phyloP scores from a whole-genome alignment of 2,797 vertebrate species.

The Tangara arthus region DNA sequence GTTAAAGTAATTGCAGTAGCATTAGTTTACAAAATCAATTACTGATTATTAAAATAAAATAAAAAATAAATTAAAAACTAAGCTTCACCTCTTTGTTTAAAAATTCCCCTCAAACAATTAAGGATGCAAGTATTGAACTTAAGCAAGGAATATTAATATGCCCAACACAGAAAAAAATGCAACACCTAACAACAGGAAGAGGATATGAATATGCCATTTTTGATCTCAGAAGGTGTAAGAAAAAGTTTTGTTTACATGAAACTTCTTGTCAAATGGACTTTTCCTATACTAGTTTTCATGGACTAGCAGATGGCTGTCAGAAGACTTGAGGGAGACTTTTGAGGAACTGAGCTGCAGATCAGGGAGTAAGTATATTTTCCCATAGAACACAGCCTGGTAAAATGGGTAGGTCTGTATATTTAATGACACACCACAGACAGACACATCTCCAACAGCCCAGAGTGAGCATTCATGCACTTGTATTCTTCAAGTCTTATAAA shows the following conservation, averaged over 20 bases:
- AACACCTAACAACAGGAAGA: background rate
- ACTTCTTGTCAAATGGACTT: background rate
- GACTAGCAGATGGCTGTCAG: background rate
- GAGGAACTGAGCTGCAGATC: background rate
- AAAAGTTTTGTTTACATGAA: background rate
- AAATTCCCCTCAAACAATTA: background rate
- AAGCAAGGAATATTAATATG: background rate
- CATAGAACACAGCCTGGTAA: background rate
- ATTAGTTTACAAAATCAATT: background rate
- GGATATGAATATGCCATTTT: background rate
- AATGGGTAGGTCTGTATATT: background rate
- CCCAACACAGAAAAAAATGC: background rate
- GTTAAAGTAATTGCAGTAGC: background rate
- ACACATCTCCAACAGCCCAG: background rate
- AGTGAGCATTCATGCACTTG: fast-evolving
- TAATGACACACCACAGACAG: background rate
- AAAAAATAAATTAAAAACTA: background rate
- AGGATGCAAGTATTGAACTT: background rate
- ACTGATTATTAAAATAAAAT: background rate
- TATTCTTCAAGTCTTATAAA: background rate
- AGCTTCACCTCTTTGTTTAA: background rate
- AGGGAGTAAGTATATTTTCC: background rate
- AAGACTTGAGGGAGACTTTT: background rate
- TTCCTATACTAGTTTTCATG: background rate
- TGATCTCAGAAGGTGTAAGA: background rate